Evolutionary conservation across 2,797 vertebrate genomes (phyloP), one percentile per base, ranked within the genome.

Genomic region (Anguilla megastoma): DNA sequence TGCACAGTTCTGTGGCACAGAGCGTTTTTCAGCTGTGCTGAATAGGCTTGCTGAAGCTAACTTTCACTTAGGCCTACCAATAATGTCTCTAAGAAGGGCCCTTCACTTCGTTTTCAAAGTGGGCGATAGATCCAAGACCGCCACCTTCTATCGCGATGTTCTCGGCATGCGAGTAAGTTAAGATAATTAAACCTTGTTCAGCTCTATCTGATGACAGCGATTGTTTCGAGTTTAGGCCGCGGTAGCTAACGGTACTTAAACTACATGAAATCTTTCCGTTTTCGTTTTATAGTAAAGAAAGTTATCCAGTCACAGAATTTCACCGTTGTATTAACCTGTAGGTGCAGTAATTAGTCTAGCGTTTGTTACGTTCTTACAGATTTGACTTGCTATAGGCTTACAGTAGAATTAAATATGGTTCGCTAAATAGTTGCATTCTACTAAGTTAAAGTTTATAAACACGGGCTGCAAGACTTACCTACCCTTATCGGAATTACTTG

Each of bases 71-170:
- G n/a, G n/a, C n/a, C n/a, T n/a, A 21, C 0, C 5, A 83, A 33
- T 0, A 0, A 97, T 96, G 96, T 90, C 94, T 52, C 24, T 91
- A 1, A 96, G 96, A 21, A 92, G 98, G 82, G 95, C 97, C 1
- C 90, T 99, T 89, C 98, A 99, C 87, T 99, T 98, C 91, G 98
- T 99, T 0, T 98, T 99, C 89, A 99, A 99, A 97, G 97, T 98
- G 90, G 97, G 96, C 0, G 97, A 99, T 90, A 95, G 98, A 69
- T 48, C 91, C 56, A 96, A 96, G 92, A 97, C 94, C 0, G 94
- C 96, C 5, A 94, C 91, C 0, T 99, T 99, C 93, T 98, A 97
- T 91, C 96, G 98, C 58, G 97, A 99, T 89, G 95, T 99, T 48
- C 94, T 99, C 48, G 98, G 98, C 85, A 99, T 99, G 98, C 96